These are phyloP conservation scores for Esox masquinongy DNA, from an alignment of 2,797 vertebrate species.

Conservation along the genomic window DNA sequence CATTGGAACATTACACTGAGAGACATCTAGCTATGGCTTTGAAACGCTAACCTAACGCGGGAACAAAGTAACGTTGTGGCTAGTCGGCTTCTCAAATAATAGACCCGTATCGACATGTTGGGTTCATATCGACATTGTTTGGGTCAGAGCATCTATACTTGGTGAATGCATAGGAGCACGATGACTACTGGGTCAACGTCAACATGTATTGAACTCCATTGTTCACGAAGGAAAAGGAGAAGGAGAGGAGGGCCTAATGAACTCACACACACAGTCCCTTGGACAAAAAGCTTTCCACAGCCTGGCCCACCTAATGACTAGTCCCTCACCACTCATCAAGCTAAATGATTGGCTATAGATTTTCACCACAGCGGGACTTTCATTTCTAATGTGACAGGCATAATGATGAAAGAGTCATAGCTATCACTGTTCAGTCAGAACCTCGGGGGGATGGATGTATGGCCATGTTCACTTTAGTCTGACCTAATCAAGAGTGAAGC, in stretches of 20 bases:
- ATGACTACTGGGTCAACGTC: background rate
- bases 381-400: background rate
- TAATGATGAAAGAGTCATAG: background rate
- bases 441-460: background rate
- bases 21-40: background rate
- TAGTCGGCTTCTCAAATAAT: background rate
- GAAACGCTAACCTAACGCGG: background rate
- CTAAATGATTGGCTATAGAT: constrained; percentile 5
- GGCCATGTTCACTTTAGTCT: background rate
- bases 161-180: background rate
- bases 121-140: background rate
- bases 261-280: background rate
- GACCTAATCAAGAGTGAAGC: constrained; percentile 9
- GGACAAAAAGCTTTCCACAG: background rate
- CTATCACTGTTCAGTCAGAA: background rate
- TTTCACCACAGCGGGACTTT: background rate
- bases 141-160: background rate
- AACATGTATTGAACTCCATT: background rate
- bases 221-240: background rate
- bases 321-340: constrained; percentile 5
- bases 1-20: background rate
- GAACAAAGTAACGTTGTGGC: background rate
- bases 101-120: background rate
- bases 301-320: background rate
- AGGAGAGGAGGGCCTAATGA: background rate